Percentiles rank a stretch among this genome's conserved stretches.
Conservation (phyloP, 1,140 invertebrate genomes). For the Drosophila elegans region DNA sequence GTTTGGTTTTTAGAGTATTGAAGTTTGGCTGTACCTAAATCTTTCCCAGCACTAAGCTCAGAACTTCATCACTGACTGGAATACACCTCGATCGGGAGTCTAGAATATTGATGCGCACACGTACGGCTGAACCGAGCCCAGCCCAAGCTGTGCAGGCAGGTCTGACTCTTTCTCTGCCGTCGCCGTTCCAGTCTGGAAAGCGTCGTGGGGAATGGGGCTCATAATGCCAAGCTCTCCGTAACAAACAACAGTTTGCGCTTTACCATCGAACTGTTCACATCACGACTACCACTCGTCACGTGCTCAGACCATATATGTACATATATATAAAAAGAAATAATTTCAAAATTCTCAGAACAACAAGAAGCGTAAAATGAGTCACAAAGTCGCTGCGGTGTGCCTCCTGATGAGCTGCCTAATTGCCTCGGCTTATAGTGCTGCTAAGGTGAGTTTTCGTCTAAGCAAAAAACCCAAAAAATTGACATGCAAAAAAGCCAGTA, state of each 20-base stretch:
- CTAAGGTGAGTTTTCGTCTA: slow-evolving; percentile 69
- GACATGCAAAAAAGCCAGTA: slow-evolving; percentile 6
- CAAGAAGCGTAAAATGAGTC: slow-evolving; percentile 69
- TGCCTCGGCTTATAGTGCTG: slow-evolving; percentile 62
- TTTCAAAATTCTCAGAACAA: slow-evolving; percentile 30
- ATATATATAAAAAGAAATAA: slow-evolving; percentile 7
- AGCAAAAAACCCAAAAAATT: slow-evolving; percentile 27
- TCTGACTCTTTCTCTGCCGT: slow-evolving; percentile 13
- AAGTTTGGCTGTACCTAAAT: background rate
- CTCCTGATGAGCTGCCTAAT: slow-evolving; percentile 68
- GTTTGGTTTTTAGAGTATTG: too few species aligned
- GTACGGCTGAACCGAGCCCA: background rate
- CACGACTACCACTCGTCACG: slow-evolving; percentile 16
- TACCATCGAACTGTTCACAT: slow-evolving; percentile 52
- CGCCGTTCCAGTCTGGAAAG: slow-evolving; percentile 46
- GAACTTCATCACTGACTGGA: background rate
- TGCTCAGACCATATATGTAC: slow-evolving; percentile 2
- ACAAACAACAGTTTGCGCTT: slow-evolving; percentile 67
- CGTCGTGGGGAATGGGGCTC: slow-evolving; percentile 2
- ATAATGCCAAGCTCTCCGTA: slow-evolving; percentile 35
- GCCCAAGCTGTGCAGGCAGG: slow-evolving; percentile 22
- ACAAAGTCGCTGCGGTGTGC: slow-evolving; percentile 52
- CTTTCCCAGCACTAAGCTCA: background rate
- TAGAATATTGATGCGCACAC: background rate
- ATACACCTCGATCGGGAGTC: background rate